Base-by-base conservation (phyloP, 2,797 vertebrate genomes). In the Delichon dasypus region DNA sequence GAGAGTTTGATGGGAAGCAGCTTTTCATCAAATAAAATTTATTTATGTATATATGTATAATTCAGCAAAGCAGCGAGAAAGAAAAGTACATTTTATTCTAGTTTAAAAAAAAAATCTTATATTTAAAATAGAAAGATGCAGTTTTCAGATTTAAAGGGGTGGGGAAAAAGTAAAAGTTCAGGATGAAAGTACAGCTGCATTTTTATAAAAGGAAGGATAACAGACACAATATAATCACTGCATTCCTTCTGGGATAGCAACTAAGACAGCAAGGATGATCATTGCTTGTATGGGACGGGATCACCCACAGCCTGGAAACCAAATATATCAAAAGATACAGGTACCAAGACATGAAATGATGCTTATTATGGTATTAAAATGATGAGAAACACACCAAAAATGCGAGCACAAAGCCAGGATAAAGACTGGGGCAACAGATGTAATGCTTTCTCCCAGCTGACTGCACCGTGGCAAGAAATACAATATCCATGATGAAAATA, bases 401-500 rank as follows among this genome's bases (percentile, higher is more conserved):
- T 18, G 6, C 0, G 2, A 68, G 40, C 73, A 74, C 26, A 58
- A 55, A 83, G 65, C 45, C 65, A 90, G 74, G 51, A 29, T 45
- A 40, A 65, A 36, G 71, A 55, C 74, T 15, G 14, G 38, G 44
- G 20, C 47, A 75, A 72, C 80, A 86, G 68, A 61, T 66, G 64
- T 38, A 42, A 58, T 29, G n/a, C 29, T 75, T 82, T 70, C 47
- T 66, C 80, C 40, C 65, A 50, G 44, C 9, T 47, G 74, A 66
- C 53, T 57, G 85, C 61, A 29, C 58, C n/a, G 13, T 3, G 51
- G 45, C 72, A 68, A 86, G 90, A 81, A 82, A 93, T 42, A 84
- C 60, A 95, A 89, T 72, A 57, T 20, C 65, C 40, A 30, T 32
- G 81, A 73, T 92, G 94, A 95, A 93, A 92, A 94, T 70, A 25